Conservation (phyloP, 2,888 invertebrate species). For the Acrocyrtus sp. region DNA sequence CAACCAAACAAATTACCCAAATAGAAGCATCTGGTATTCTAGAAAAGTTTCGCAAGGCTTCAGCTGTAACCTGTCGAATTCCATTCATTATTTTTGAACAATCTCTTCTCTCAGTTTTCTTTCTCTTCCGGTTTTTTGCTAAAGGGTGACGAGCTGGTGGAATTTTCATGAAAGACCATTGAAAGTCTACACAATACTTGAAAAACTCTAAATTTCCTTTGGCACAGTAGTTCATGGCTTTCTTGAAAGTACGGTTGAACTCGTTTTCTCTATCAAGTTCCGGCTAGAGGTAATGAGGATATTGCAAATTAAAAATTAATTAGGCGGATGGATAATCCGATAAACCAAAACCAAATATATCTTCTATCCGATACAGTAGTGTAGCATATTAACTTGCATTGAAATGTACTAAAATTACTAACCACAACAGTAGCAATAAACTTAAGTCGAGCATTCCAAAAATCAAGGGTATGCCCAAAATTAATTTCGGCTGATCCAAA, state of each 20-base stretch:
- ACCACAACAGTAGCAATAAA: slow-evolving; percentile 30
- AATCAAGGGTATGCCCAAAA: slow-evolving; percentile 21
- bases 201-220: slow-evolving; percentile 9
- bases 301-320: too few species aligned
- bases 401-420: background rate
- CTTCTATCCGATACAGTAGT: too few species aligned
- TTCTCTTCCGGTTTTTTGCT: background rate
- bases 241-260: slow-evolving; percentile 18
- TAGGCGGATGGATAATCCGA: too few species aligned
- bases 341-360: too few species aligned
- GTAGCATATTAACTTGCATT: background rate
- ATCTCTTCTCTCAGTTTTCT: background rate
- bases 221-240: slow-evolving; percentile 15
- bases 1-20: slow-evolving; percentile 25
- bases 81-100: slow-evolving; percentile 6
- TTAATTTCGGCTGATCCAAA: slow-evolving; percentile 35
- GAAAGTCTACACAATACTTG: slow-evolving; percentile 6
- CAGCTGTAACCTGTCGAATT: slow-evolving; percentile 6
- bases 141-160: too few species aligned
- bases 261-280: slow-evolving; percentile 16
- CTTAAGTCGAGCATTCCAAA: slow-evolving; percentile 26
- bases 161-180: slow-evolving; percentile 1
- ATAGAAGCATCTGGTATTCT: background rate
- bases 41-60: slow-evolving; percentile 17
- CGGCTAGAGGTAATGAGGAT: too few species aligned